Percentiles rank a stretch among this genome's conserved stretches.
phyloP scores from a whole-genome alignment of 2,797 vertebrate species.

The Phoeniculus purpureus region DNA sequence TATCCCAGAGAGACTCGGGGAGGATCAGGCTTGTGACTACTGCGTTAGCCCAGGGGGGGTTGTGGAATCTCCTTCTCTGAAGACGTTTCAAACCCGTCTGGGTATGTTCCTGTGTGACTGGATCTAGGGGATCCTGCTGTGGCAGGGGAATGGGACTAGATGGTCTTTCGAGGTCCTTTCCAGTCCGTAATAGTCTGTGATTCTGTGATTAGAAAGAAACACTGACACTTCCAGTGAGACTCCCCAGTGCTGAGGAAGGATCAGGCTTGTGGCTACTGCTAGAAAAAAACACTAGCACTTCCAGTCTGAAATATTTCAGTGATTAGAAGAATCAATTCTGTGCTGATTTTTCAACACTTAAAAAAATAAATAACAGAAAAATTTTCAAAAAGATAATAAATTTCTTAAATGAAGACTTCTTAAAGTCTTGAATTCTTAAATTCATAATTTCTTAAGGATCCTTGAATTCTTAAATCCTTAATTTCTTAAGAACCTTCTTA shows the following conservation, averaged over 20 bases:
- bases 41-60: neutral
- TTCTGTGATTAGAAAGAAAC: neutral
- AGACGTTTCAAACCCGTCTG: neutral
- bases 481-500: too few relatives aligned
- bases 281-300: neutral
- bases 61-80: too few relatives aligned
- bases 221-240: too few relatives aligned
- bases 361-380: conserved; percentile 33
- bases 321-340: neutral
- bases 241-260: neutral
- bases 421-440: too few relatives aligned
- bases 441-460: too few relatives aligned
- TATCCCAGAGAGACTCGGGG: neutral
- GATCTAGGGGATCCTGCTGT: too few relatives aligned
- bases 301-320: neutral
- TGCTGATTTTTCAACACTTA: neutral
- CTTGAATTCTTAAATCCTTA: too few relatives aligned
- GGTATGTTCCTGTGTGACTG: too few relatives aligned
- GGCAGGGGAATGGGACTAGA: too few relatives aligned
- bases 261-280: neutral
- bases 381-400: conserved; percentile 1
- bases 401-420: neutral
- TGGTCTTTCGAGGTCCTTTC: too few relatives aligned
- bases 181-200: too few relatives aligned
- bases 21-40: neutral